Percentiles rank a stretch among this genome's conserved stretches.
Evolutionary conservation across 1,140 invertebrate genomes (phyloP).

Genomic region (Dinothrombium tinctorium): DNA sequence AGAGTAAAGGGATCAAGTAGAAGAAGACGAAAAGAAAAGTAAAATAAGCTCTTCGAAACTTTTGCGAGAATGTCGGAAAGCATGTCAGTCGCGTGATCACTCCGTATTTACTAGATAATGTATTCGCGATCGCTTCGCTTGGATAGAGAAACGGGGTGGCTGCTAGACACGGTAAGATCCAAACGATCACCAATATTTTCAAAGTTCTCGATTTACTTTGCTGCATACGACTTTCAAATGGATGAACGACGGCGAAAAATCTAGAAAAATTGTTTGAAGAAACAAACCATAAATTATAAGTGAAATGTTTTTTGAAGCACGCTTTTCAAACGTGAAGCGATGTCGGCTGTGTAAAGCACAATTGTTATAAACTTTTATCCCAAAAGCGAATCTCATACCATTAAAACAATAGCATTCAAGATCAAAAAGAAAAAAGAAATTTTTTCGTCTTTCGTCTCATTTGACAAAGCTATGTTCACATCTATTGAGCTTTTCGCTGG

Average conservation of each 20-base stretch:
- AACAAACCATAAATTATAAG: no score
- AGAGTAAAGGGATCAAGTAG: conserved; percentile 22
- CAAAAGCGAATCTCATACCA: no score
- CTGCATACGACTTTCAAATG: conserved; percentile 23
- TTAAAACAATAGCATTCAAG: no score
- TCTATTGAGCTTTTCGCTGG: no score
- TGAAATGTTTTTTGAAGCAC: no score
- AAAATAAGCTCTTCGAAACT: conserved; percentile 23
- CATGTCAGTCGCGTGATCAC: conserved; percentile 21
- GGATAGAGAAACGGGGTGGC: conserved; percentile 22
- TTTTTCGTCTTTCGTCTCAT: no score
- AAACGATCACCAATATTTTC: conserved; percentile 22
- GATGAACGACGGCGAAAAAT: conserved; percentile 27
- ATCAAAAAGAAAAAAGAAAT: no score
- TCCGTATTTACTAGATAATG: conserved; percentile 21
- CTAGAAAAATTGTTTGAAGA: no score
- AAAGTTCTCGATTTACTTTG: conserved; percentile 22
- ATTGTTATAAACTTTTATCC: no score
- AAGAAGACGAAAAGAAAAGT: conserved; percentile 24
- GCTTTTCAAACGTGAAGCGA: no score
- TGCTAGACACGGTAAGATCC: conserved; percentile 22
- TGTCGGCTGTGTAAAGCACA: no score
- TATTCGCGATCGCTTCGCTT: conserved; percentile 15
- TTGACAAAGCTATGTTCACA: no score
- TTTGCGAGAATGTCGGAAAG: conserved; percentile 18